phyloP scores from a whole-genome alignment of 2,888 invertebrate genomes.

The Leptopilina syphax region DNA sequence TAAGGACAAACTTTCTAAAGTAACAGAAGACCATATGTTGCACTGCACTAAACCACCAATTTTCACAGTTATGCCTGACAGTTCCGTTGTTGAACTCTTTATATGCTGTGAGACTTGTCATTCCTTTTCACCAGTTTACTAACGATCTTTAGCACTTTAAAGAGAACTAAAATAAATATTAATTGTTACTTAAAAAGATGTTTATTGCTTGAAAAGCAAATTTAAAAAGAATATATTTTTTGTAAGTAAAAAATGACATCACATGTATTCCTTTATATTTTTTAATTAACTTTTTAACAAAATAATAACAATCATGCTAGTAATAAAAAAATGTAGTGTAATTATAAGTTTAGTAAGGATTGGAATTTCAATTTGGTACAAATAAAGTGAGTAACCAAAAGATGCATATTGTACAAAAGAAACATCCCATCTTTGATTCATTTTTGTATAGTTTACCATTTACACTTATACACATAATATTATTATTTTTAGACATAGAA shows the following conservation, averaged over 20 bases:
- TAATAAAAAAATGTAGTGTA: not conserved
- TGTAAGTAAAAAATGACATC: not conserved
- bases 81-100: conserved; percentile 61
- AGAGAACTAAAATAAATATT: not conserved
- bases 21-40: conserved; percentile 64
- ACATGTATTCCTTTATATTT: no score
- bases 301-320: no score
- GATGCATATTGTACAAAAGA: conserved; percentile 70
- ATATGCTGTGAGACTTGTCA: conserved; percentile 64
- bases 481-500: conserved; percentile 51
- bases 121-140: conserved; percentile 24
- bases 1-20: conserved; percentile 61
- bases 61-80: conserved; percentile 68
- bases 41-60: conserved; percentile 61
- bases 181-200: no score
- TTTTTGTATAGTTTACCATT: conserved; percentile 58
- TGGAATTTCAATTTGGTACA: conserved; percentile 28
- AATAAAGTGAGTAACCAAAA: conserved; percentile 50
- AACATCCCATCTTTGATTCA: conserved; percentile 64
- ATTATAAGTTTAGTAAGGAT: not conserved
- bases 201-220: not conserved
- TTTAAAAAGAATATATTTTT: not conserved
- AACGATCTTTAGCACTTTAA: conserved; percentile 33
- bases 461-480: conserved; percentile 56
- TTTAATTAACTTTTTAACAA: no score